phyloP scores from a whole-genome alignment of 1,140 invertebrate species.

The Calosoma granatense region DNA sequence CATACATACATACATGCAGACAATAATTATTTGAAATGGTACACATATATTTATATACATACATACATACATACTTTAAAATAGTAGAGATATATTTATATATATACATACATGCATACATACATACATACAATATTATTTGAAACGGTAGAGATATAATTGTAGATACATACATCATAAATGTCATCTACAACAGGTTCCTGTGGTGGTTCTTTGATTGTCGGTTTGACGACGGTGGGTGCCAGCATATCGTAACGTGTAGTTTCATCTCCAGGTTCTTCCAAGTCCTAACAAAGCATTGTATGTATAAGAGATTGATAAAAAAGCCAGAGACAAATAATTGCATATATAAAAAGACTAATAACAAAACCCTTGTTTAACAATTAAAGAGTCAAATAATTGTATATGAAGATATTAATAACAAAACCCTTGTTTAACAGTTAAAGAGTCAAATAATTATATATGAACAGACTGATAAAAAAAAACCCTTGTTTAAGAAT shows the following conservation, averaged over 20 bases:
- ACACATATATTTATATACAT: neutral
- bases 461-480: neutral
- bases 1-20: constrained; percentile 10
- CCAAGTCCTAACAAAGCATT: constrained; percentile 43
- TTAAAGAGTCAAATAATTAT: constrained; percentile 1
- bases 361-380: too few species aligned
- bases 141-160: neutral
- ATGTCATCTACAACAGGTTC: neutral
- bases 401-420: neutral
- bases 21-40: neutral
- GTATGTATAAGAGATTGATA: constrained; percentile 1
- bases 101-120: neutral
- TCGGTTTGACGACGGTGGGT: constrained; percentile 73
- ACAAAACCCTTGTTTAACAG: too few species aligned
- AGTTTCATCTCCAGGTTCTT: constrained; percentile 80
- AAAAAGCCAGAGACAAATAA: neutral
- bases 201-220: constrained; percentile 11
- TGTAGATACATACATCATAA: neutral
- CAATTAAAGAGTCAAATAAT: constrained; percentile 1
- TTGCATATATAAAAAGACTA: neutral
- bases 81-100: too few species aligned
- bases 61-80: too few species aligned
- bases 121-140: neutral
- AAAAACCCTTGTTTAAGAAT: constrained; percentile 2
- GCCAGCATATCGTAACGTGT: constrained; percentile 79